phyloP scores from a whole-genome alignment of 2,888 invertebrate genomes.

The Vesta saturnalis region DNA sequence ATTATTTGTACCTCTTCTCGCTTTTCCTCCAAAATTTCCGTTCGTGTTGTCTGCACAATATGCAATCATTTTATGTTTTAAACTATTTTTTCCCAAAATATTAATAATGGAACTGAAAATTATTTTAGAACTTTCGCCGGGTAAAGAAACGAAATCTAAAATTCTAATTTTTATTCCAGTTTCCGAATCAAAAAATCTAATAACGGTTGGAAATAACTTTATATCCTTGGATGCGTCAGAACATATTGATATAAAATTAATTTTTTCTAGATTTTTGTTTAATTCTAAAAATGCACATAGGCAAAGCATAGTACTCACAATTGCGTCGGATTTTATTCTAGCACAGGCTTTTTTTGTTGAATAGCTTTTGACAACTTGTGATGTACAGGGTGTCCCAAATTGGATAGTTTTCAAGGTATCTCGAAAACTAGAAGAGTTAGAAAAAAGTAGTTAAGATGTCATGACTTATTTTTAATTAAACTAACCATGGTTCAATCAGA shows the following conservation, averaged over 20 bases:
- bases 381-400: too few species aligned
- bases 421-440: too few species aligned
- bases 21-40: slow-evolving; percentile 40
- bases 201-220: too few species aligned
- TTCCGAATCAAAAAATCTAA: slow-evolving; percentile 2
- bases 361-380: slow-evolving; percentile 30
- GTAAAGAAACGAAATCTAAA: neutral
- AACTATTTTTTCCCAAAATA: slow-evolving; percentile 35
- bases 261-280: slow-evolving; percentile 20
- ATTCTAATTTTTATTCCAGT: slow-evolving; percentile 8
- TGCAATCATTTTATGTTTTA: slow-evolving; percentile 2
- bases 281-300: slow-evolving; percentile 24
- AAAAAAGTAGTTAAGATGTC: too few species aligned
- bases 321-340: slow-evolving; percentile 39
- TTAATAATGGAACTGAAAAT: slow-evolving; percentile 29
- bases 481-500: too few species aligned
- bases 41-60: slow-evolving; percentile 40
- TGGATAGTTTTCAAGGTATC: too few species aligned
- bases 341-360: slow-evolving; percentile 38
- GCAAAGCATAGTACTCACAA: slow-evolving; percentile 23
- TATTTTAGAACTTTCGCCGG: too few species aligned
- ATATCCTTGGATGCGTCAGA: neutral
- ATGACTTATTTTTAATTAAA: too few species aligned
- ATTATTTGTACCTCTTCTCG: too few species aligned
- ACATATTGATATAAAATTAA: slow-evolving; percentile 19